Conservation (phyloP, 1,140 invertebrate genomes). For the Meloidogyne chitwoodi region DNA sequence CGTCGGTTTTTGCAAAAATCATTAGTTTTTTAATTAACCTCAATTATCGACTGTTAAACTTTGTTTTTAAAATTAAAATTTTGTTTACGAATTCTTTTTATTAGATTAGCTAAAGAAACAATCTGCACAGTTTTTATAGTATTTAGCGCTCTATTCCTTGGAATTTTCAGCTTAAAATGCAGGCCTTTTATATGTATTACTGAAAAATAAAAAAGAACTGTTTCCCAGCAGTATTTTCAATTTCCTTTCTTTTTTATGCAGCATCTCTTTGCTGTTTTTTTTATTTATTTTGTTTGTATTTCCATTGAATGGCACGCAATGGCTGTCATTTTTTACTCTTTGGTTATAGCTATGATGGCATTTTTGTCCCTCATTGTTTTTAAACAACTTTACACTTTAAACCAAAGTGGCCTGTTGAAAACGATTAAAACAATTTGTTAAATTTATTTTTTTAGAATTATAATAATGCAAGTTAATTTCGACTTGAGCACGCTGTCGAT, state of each 20-base stretch:
- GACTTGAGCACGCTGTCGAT: neutral
- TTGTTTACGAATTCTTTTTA: neutral
- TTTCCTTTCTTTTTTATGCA: neutral
- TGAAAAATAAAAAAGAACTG: neutral
- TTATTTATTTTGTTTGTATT: neutral
- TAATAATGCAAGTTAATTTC: slow-evolving; percentile 57
- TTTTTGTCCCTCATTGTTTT: neutral
- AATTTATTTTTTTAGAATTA: neutral
- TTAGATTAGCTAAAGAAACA: neutral
- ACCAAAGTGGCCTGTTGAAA: no score
- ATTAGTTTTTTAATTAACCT: neutral
- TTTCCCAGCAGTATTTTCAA: neutral
- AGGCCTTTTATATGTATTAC: neutral
- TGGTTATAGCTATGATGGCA: neutral
- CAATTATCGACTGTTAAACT: neutral
- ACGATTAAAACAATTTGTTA: neutral
- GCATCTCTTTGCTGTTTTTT: neutral
- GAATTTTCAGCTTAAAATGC: neutral
- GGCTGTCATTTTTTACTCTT: neutral
- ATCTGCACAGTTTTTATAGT: neutral
- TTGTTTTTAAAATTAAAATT: neutral
- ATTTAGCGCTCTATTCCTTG: neutral
- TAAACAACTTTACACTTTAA: neutral
- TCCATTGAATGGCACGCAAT: neutral
- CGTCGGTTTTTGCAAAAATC: no score